Conservation (phyloP, 1,140 invertebrate species). For the Drosophila tani region DNA sequence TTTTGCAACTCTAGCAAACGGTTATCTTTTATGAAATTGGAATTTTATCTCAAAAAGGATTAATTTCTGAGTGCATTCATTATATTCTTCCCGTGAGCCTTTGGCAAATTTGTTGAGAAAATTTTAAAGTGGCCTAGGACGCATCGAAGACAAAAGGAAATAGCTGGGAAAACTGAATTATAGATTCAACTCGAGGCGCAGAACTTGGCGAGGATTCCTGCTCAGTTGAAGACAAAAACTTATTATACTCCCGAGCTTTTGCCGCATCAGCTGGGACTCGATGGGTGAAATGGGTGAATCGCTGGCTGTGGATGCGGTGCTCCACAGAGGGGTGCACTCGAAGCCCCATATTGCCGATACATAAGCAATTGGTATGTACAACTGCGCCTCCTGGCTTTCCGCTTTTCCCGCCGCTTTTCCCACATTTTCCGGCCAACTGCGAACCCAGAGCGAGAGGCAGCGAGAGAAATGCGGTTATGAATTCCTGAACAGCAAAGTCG, state of each 20-base stretch:
- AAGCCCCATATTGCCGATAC: constrained; percentile 72
- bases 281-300: background rate
- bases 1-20: background rate
- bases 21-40: constrained; percentile 1
- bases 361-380: constrained; percentile 81
- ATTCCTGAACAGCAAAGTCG: constrained; percentile 68
- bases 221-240: constrained; percentile 61
- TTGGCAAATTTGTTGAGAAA: constrained; percentile 7
- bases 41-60: constrained; percentile 10
- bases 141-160: constrained; percentile 28
- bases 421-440: constrained; percentile 17
- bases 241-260: constrained; percentile 60
- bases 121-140: constrained; percentile 45
- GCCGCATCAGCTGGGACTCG: constrained; percentile 64
- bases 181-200: constrained; percentile 58
- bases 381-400: constrained; percentile 64
- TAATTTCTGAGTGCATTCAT: constrained; percentile 14
- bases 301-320: constrained; percentile 1
- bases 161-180: constrained; percentile 60
- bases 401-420: background rate
- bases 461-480: constrained; percentile 73
- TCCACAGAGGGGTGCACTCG: constrained; percentile 5
- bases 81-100: background rate
- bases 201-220: constrained; percentile 49
- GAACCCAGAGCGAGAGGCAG: background rate